Percentiles rank a stretch among this genome's conserved stretches.
These are phyloP conservation scores for Novumbra hubbsi DNA, from an alignment of 2,797 vertebrate genomes.

Conservation along the genomic window DNA sequence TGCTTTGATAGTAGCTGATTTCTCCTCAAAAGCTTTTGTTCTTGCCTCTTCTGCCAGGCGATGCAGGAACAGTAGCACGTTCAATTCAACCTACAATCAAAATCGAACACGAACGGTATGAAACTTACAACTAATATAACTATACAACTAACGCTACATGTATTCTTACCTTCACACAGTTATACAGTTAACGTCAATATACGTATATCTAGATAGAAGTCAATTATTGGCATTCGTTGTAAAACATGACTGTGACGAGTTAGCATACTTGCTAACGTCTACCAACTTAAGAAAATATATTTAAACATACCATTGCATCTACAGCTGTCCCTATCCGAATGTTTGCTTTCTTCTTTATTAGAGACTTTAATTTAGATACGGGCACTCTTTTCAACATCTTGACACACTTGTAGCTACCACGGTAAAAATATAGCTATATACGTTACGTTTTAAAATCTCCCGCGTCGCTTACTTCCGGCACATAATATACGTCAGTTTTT, in stretches of 20 bases:
- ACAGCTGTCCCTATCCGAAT: constrained; percentile 48
- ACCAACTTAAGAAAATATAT: neutral
- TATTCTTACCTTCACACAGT: too few species aligned
- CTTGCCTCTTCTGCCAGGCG: constrained; percentile 85
- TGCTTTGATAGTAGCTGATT: constrained; percentile 77
- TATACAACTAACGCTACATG: neutral
- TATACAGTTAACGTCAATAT: neutral
- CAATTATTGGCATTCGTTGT: too few species aligned
- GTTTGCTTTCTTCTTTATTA: constrained; percentile 45
- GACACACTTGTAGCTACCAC: neutral
- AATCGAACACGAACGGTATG: neutral
- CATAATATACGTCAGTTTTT: neutral
- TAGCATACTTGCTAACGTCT: neutral
- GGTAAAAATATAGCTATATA: constrained; percentile 1
- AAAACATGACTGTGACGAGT: neutral
- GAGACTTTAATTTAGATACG: constrained; percentile 45
- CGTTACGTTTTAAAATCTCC: constrained; percentile 57
- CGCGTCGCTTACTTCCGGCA: constrained; percentile 50
- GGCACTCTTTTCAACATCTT: constrained; percentile 59
- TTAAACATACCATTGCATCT: constrained; percentile 59
- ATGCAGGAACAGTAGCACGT: constrained; percentile 81
- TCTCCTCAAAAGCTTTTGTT: constrained; percentile 81
- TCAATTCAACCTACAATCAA: constrained; percentile 81
- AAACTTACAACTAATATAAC: neutral
- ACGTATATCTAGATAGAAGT: neutral